Conservation (phyloP, 2,888 invertebrate genomes). For the Cheilosia grossa region DNA sequence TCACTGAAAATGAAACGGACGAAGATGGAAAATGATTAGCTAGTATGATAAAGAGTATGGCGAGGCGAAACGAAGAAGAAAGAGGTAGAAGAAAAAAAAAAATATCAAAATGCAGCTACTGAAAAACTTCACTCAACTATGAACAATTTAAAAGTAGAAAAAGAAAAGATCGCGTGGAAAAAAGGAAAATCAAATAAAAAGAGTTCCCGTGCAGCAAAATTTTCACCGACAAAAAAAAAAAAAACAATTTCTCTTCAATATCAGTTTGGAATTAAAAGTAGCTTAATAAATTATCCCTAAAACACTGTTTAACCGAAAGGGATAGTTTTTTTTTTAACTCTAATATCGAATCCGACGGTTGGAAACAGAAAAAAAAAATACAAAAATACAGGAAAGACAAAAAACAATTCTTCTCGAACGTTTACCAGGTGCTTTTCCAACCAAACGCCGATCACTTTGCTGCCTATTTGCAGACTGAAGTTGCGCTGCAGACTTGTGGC, state of each 20-base stretch:
- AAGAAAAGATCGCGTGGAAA: constrained; percentile 52
- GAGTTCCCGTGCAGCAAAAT: constrained; percentile 44
- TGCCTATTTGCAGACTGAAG: constrained; percentile 83
- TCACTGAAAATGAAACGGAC: constrained; percentile 64
- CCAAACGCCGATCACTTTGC: constrained; percentile 80
- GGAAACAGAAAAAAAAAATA: constrained; percentile 5
- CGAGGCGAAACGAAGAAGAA: constrained; percentile 28
- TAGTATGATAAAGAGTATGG: constrained; percentile 56
- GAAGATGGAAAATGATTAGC: constrained; percentile 61
- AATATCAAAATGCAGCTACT: constrained; percentile 70
- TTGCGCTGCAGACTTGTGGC: constrained; percentile 76
- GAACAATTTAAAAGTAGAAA: constrained; percentile 62
- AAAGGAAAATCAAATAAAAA: constrained; percentile 38
- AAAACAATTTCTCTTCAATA: not conserved
- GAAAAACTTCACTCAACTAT: constrained; percentile 75
- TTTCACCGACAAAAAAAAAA: constrained; percentile 41
- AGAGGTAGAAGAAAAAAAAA: constrained; percentile 48
- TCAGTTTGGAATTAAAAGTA: not conserved
- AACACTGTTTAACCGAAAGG: constrained; percentile 2
- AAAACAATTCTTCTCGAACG: constrained; percentile 42
- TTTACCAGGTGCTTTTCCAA: constrained; percentile 64
- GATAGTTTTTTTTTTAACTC: constrained; percentile 7
- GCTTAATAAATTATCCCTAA: not conserved
- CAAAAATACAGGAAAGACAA: constrained; percentile 25
- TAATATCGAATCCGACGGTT: constrained; percentile 39